Base-by-base conservation (phyloP, 2,888 invertebrate genomes). In the Trypoxylon attenuatum region DNA sequence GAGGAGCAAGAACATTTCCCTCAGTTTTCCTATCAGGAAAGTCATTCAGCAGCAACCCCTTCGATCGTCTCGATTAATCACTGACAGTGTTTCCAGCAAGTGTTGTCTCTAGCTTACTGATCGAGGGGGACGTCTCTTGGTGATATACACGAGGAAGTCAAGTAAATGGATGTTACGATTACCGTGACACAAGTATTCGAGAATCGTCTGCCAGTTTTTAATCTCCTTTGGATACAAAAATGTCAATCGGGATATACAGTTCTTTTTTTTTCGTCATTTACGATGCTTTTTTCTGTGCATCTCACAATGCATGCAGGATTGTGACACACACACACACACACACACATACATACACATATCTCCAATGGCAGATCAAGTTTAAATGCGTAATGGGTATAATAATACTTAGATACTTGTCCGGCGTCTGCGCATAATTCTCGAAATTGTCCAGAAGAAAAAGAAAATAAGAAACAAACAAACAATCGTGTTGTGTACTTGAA, bases 1-100 rank as follows among this genome's bases (percentile, higher is more conserved):
- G 92, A 92, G 80, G 91, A 91, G 78, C 88, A 90, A 74, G 90
- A 91, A 43, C 90, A 93, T 83, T 93, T 93, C 84, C 90, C 90
- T 27, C 91, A 92, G 79, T 93, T 93, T 86, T 91, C 91, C 57
- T 89, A 88, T 68, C 87, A 87, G 57, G 87, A 86, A 54, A 86
- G 86, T 71, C 87, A 86, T 69, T 86, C 87, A 41, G 85, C 84
- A 18, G 84, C 86, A 50, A 84, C 82, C 52, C 83, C 86, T 55
- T 85, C 87, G 67, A 84, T 85, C 53, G 84, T 85, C 22, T 87
- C 87, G 45, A 86, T 86, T 71, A 86, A 85, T 77, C 86, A 87
- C 87, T 87, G 87, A 87, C 86, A 83, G 72, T 74, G n/a, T n/a
- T n/a, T n/a, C n/a, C n/a, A 74, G 69, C 71, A 74, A 73, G 58